A percentile compares a stretch with the other conserved stretches of the same genome.
Evolutionary conservation across 2,113 vertebrate species (phyloP).

Genomic region (Salvelinus fontinalis): DNA sequence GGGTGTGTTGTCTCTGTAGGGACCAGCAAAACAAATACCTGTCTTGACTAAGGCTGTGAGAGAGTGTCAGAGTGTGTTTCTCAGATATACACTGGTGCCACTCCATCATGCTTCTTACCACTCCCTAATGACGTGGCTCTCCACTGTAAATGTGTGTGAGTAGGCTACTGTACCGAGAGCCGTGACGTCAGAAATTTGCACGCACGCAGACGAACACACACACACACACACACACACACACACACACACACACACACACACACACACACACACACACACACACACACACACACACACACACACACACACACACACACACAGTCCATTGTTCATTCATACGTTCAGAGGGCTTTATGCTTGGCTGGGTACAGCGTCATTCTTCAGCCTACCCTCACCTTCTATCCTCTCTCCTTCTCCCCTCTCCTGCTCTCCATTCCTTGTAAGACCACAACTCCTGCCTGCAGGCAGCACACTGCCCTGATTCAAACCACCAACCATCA

Average conservation of each 20-base stretch:
- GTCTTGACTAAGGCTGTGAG: constrained; percentile 17
- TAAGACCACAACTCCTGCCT: constrained; percentile 40
- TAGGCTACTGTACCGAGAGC: constrained; percentile 19
- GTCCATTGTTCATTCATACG: constrained; percentile 76
- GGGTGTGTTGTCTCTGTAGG: constrained; percentile 24
- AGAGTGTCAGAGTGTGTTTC: constrained; percentile 34
- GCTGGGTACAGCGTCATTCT: constrained; percentile 64
- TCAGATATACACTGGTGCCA: constrained; percentile 5
- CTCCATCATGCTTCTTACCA: constrained; percentile 30
- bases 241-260: no score
- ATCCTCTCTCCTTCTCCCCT: background rate
- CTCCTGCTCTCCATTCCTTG: constrained; percentile 48
- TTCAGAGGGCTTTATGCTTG: constrained; percentile 64
- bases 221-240: no score
- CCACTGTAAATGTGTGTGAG: constrained; percentile 8
- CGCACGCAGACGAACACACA: constrained; percentile 24
- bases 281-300: background rate
- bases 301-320: constrained; percentile 46
- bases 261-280: constrained; percentile 15
- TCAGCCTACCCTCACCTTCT: constrained; percentile 57
- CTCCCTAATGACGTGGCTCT: constrained; percentile 48
- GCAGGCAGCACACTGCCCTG: constrained; percentile 65
- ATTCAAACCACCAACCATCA: constrained; percentile 57
- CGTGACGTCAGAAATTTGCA: constrained; percentile 20
- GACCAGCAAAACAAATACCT: constrained; percentile 54